Conservation (phyloP, 2,888 invertebrate genomes). For the Oxyscelio sp. region DNA sequence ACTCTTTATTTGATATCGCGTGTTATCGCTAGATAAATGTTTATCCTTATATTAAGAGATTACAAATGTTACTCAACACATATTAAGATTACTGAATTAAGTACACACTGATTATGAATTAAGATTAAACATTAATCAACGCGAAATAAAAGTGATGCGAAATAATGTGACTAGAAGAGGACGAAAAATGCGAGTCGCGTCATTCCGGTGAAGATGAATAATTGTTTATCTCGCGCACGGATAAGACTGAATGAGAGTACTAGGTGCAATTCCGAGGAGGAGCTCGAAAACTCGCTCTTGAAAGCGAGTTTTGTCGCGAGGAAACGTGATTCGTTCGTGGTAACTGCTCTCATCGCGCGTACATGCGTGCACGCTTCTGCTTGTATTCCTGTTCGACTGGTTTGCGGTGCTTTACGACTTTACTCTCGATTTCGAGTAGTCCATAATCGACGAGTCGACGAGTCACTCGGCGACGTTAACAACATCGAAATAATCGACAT, state of each 20-base stretch:
- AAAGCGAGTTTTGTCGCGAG: slow-evolving; percentile 75
- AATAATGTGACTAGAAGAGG: background rate
- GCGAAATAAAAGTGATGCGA: background rate
- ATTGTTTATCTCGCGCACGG: slow-evolving; percentile 42
- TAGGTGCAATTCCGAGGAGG: slow-evolving; percentile 42
- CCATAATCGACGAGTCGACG: slow-evolving; percentile 68
- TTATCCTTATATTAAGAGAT: no score
- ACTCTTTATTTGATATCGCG: no score
- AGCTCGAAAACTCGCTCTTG: slow-evolving; percentile 54
- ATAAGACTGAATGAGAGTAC: slow-evolving; percentile 34
- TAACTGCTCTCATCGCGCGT: slow-evolving; percentile 71
- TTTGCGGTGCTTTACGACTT: slow-evolving; percentile 74
- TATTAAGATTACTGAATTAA: no score
- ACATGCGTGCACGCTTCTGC: slow-evolving; percentile 76
- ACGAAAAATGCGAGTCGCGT: background rate
- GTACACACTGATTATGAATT: no score
- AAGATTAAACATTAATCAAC: no score
- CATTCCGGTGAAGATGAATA: slow-evolving; percentile 11
- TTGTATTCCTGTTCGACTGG: slow-evolving; percentile 73
- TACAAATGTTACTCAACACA: no score
- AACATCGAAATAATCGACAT: slow-evolving; percentile 76
- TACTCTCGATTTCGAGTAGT: slow-evolving; percentile 76
- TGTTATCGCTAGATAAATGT: no score
- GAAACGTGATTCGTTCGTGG: slow-evolving; percentile 69
- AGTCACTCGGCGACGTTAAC: slow-evolving; percentile 73